These are phyloP conservation scores for Syritta pipiens DNA, from an alignment of 2,888 invertebrate genomes.

Conservation along the genomic window DNA sequence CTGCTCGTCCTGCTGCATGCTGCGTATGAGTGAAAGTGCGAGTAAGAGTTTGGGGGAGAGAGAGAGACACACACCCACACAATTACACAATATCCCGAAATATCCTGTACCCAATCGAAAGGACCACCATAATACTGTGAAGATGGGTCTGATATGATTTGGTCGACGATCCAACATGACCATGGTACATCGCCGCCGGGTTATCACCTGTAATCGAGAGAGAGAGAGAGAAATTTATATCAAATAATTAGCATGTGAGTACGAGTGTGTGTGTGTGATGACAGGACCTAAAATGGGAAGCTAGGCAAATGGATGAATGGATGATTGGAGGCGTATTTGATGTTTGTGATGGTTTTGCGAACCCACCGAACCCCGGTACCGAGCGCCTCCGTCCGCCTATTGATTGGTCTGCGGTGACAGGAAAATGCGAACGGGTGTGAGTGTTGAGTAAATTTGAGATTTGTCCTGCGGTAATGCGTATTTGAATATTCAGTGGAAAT, in stretches of 20 bases:
- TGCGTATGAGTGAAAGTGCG: neutral
- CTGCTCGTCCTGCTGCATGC: neutral
- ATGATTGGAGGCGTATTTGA: neutral
- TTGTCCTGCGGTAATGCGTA: neutral
- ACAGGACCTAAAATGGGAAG: neutral
- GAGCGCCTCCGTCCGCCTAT: neutral
- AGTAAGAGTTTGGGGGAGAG: too few relatives aligned
- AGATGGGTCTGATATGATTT: slow-evolving; percentile 78
- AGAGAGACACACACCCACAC: too few relatives aligned
- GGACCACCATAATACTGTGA: slow-evolving; percentile 74
- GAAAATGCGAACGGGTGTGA: neutral
- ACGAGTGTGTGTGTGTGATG: neutral
- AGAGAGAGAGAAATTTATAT: slow-evolving; percentile 62
- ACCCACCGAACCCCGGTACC: neutral
- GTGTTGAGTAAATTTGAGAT: neutral
- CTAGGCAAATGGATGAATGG: neutral
- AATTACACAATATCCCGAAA: slow-evolving; percentile 75
- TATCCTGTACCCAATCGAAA: slow-evolving; percentile 77
- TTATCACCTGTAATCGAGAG: slow-evolving; percentile 87
- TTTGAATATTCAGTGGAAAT: neutral
- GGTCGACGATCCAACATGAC: slow-evolving; percentile 79
- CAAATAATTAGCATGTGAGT: slow-evolving; percentile 35
- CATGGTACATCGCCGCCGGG: slow-evolving; percentile 88
- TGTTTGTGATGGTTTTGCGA: neutral
- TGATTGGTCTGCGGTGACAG: slow-evolving; percentile 12